Evolutionary conservation across 2,797 vertebrate species (phyloP).

Genomic region (Sternotherus odoratus): DNA sequence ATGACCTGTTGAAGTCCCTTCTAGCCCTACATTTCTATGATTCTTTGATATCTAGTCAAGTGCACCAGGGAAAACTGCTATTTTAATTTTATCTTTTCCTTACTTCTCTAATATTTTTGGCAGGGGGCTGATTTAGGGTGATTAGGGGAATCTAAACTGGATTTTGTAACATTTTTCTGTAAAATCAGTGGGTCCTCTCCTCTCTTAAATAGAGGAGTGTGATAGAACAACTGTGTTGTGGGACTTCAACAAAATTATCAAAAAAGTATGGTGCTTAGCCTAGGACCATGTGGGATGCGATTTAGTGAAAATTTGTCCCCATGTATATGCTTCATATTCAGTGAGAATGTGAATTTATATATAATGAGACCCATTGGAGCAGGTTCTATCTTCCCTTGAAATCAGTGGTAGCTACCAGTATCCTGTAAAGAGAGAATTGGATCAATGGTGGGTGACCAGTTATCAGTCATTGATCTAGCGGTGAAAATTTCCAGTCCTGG

Average conservation of each 20-base stretch:
- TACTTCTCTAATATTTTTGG: background rate
- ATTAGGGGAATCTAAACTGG: background rate
- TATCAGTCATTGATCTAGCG: background rate
- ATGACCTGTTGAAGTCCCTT: background rate
- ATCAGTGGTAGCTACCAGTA: fast-evolving
- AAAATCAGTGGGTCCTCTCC: background rate
- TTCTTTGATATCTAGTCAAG: background rate
- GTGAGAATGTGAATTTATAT: background rate
- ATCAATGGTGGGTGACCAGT: background rate
- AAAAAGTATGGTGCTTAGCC: background rate
- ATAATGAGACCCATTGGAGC: background rate
- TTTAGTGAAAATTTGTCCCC: background rate
- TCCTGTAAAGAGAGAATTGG: background rate
- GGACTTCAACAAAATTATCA: background rate
- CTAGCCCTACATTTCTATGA: too few relatives aligned
- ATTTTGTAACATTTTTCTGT: background rate
- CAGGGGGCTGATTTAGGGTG: background rate
- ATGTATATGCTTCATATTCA: background rate
- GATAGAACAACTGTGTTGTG: background rate
- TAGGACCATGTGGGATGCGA: background rate
- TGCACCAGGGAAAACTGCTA: background rate
- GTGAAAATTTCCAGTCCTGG: background rate
- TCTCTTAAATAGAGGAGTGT: background rate
- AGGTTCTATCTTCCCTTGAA: background rate
- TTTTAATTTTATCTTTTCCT: background rate